Base-by-base conservation (phyloP, 23 tunicate species). In the Trididemnum clinides region DNA sequence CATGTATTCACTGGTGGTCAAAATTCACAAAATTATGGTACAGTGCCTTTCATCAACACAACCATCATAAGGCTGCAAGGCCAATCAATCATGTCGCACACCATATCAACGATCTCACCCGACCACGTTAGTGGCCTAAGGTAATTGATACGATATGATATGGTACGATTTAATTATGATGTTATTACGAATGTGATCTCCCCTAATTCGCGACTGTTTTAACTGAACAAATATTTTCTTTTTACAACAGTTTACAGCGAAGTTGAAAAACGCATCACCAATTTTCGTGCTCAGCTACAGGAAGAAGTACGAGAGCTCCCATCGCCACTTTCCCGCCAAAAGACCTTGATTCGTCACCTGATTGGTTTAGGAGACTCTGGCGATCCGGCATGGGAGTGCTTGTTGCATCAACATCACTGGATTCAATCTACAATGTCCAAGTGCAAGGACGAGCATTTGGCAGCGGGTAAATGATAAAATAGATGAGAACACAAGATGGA, bases 301-400 rank as follows among this genome's bases (percentile, higher is more conserved):
- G 50, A 73, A 12, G 98, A 93, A 49, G 75, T 93, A 0, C 72
- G 81, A 36, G 70, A 94, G 54, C 83, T 94, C 36, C 98, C 98
- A 15, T 74, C 84, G 20, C 91, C 98, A 0, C 78, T 93, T 3
- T 10, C 86, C 1, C 71, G 87, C 23, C 98, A 93, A 51, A 93
- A 93, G 81, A 93, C 58, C 10, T 44, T 93, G 78, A 93, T 93
- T 83, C 86, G 98, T 12, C 89, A 88, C 75, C 85, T 93, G 39
- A 64, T 93, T 34, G 88, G 88, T 64, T 62, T 89, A 5, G 96
- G 91, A 7, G 91, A 82, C 4, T 19, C 82, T 2, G 85, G 90
- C 10, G 99, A 95, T 72, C 99, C 99, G 18, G 95, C 96, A 0
- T 95, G 99, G 99, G 92, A 95, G 19, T 87, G 93, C 57, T 64